Conservation (phyloP, 2,888 invertebrate genomes). For the Dichetophora obliterata region DNA sequence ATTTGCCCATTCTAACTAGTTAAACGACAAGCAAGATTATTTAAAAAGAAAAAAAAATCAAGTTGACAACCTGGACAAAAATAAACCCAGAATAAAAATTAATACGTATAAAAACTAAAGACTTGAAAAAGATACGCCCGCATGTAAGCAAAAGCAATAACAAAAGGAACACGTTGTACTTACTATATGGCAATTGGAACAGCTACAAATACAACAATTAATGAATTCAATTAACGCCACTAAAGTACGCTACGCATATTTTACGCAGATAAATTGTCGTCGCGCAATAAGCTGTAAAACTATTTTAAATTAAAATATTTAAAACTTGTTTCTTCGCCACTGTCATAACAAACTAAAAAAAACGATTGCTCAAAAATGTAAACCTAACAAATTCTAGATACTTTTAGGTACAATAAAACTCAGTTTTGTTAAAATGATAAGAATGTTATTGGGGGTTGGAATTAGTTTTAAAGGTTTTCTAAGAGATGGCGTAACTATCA, state of each 20-base stretch:
- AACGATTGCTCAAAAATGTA: conserved; percentile 16
- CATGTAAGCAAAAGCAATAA: not conserved
- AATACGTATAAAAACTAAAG: not conserved
- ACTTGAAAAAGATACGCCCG: conserved; percentile 11
- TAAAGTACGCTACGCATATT: conserved; percentile 45
- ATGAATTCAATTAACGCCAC: conserved; percentile 63
- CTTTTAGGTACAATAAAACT: conserved; percentile 7
- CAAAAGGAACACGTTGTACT: not conserved
- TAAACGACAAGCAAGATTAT: not conserved
- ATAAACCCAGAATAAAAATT: not conserved
- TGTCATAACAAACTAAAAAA: conserved; percentile 5
- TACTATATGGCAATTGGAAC: not conserved
- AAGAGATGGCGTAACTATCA: too few relatives aligned
- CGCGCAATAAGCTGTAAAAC: not conserved
- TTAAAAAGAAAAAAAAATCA: not conserved
- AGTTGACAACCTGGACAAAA: conserved; percentile 1
- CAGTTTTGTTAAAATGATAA: not conserved
- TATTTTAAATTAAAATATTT: not conserved
- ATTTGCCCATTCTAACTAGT: not conserved
- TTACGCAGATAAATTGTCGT: conserved; percentile 6
- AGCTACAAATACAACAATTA: conserved; percentile 53
- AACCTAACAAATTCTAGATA: not conserved
- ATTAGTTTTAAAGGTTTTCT: too few relatives aligned
- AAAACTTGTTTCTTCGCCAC: not conserved
- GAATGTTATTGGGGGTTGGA: too few relatives aligned